A percentile compares a stretch with the other conserved stretches of the same genome.
Conservation (phyloP, 2,888 invertebrate species). For the Dilophus febrilis region DNA sequence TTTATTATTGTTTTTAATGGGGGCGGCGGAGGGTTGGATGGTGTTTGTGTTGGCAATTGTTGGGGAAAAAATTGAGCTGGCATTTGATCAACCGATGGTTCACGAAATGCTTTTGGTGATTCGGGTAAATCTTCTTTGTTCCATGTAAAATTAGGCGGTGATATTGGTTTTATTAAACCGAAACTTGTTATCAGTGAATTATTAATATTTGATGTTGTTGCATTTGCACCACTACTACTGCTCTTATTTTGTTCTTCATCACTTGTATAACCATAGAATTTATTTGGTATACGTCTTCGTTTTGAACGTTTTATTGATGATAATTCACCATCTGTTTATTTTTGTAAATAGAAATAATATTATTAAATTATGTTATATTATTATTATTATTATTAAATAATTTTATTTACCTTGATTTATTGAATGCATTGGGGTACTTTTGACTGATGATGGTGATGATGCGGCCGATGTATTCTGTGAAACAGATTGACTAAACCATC, state of each 20-base stretch:
- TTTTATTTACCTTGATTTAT: no score
- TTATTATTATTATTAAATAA: no score
- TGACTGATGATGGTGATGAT: no score
- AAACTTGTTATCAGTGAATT: no score
- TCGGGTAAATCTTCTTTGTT: slow-evolving; percentile 52
- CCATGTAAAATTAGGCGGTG: slow-evolving; percentile 52
- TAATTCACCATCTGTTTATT: no score
- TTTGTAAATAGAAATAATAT: no score
- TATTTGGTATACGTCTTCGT: slow-evolving; percentile 63
- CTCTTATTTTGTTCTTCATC: slow-evolving; percentile 51
- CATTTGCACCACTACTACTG: slow-evolving; percentile 24
- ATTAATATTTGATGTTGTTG: slow-evolving; percentile 18
- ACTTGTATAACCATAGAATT: slow-evolving; percentile 76
- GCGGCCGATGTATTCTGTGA: no score
- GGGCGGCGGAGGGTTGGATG: slow-evolving; percentile 14
- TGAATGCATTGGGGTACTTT: no score
- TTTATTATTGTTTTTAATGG: slow-evolving; percentile 3
- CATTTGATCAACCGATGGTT: not conserved
- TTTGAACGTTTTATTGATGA: slow-evolving; percentile 50
- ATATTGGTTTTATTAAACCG: slow-evolving; percentile 34
- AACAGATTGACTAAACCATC: no score
- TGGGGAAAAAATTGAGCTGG: no score
- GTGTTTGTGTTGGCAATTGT: no score
- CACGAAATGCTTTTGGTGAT: slow-evolving; percentile 23
- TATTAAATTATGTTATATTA: no score